Evolutionary conservation across 2,113 vertebrate genomes (phyloP), one percentile per base, ranked within the genome.

Genomic region (Lycaon pictus): DNA sequence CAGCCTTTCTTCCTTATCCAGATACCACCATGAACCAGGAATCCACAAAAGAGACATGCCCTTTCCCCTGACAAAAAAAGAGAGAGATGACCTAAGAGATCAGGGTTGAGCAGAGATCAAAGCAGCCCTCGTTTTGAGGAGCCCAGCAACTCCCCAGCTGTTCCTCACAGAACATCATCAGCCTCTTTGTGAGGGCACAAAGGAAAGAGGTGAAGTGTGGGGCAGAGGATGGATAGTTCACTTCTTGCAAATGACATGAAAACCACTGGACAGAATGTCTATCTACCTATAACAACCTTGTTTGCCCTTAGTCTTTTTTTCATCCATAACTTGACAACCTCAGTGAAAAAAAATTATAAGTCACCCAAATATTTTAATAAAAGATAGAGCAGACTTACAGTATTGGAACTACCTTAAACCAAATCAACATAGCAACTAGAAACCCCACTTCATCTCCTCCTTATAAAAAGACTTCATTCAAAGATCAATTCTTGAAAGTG

Each of bases 41-140:
- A 56, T 60, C 65, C 81, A 85, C 51, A 55, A 86, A 56, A 58
- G 11, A 81, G 71, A 74, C 27, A 11, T 7, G 25, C 67, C 23
- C 29, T 27, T 58, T 48, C 51, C 35, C 35, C 22, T 16, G 27
- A 27, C 62, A 51, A 11, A 22, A 88, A 60, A 67, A 29, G 51
- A 67, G 43, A 86, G 53, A 80, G 2, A 6, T 16, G 43, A 89
- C 62, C 62, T 56, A 80, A 77, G 85, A 88, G 67, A 71, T 77
- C 37, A 89, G 56, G n/a, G 79, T n/a, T n/a, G 37, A 62, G 48
- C 20, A 83, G 76, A 96, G 88, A 96, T 89, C 81, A 97, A 93
- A 95, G 85, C 63, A 29, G 53, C 2, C 56, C 43, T 88, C 63
- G 25, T 85, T 79, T 81, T 7, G 20, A 96, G 62, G 12, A 20